Percentiles rank a stretch among this genome's conserved stretches.
phyloP scores from a whole-genome alignment of 2,888 invertebrate genomes.

The Laothoe populi region DNA sequence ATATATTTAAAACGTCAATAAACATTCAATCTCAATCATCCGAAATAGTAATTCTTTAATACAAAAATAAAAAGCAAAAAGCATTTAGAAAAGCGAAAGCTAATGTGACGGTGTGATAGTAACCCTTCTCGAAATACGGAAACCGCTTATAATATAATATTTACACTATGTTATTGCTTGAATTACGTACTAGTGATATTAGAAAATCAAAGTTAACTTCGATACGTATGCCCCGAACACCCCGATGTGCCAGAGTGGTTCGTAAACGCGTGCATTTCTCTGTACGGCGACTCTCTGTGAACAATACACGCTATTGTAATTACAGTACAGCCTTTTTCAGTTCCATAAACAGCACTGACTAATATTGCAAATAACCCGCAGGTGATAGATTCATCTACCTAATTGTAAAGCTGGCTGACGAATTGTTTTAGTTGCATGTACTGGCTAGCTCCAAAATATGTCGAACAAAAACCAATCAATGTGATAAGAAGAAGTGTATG shows the following conservation, averaged over 20 bases:
- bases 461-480: neutral
- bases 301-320: slow-evolving; percentile 37
- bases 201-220: slow-evolving; percentile 66
- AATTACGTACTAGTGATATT: slow-evolving; percentile 78
- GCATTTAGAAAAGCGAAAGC: neutral
- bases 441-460: neutral
- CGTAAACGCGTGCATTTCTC: slow-evolving; percentile 72
- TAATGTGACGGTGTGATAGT: slow-evolving; percentile 51
- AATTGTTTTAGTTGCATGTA: neutral
- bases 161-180: slow-evolving; percentile 79
- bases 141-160: slow-evolving; percentile 49
- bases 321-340: neutral
- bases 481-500: no score
- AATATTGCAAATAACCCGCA: neutral
- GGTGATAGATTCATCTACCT: neutral
- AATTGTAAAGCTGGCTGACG: neutral
- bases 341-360: slow-evolving; percentile 7
- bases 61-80: neutral
- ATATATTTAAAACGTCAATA: no score
- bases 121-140: slow-evolving; percentile 31
- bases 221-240: slow-evolving; percentile 76
- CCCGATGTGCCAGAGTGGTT: slow-evolving; percentile 78
- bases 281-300: slow-evolving; percentile 75
- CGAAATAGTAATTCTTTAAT: no score
- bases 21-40: no score